phyloP scores from a whole-genome alignment of 2,888 invertebrate species.

The Uropetala carovei region DNA sequence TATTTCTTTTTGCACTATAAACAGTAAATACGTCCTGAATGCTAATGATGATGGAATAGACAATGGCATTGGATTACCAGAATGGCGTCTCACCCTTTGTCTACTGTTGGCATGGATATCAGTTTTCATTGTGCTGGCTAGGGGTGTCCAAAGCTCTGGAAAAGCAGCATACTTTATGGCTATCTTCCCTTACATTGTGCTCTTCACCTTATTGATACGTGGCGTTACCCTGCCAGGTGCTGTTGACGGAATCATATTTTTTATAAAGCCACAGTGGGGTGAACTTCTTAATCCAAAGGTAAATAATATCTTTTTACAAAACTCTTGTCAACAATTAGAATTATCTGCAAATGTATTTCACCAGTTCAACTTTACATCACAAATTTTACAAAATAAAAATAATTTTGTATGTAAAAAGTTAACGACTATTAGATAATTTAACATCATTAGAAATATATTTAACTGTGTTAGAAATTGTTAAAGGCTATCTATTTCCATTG shows the following conservation, averaged over 20 bases:
- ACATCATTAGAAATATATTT: too few species aligned
- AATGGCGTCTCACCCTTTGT: slow-evolving; percentile 83
- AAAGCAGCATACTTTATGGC: slow-evolving; percentile 93
- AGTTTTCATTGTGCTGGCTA: slow-evolving; percentile 83
- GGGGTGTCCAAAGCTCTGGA: slow-evolving; percentile 87
- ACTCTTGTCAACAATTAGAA: not conserved
- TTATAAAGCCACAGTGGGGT: slow-evolving; percentile 74
- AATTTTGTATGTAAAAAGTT: not conserved
- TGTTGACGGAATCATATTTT: slow-evolving; percentile 73
- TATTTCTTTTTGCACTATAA: slow-evolving; percentile 66
- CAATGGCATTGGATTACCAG: slow-evolving; percentile 78
- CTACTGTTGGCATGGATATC: slow-evolving; percentile 83
- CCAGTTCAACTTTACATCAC: not conserved
- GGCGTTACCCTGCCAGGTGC: slow-evolving; percentile 78
- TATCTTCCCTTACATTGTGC: slow-evolving; percentile 88
- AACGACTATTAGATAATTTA: too few species aligned
- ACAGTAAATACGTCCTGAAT: slow-evolving; percentile 77
- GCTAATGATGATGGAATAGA: slow-evolving; percentile 75
- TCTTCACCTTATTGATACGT: slow-evolving; percentile 84
- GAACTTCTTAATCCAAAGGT: slow-evolving; percentile 73
- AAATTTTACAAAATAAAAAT: not conserved
- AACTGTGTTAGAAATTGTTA: too few species aligned
- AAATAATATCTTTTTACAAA: slow-evolving; percentile 53
- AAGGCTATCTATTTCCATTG: too few species aligned
- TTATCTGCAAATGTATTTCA: not conserved